Evolutionary conservation across 64 coral and sea anemone species (phyloP).

Genomic region (Orbicella faveolata): DNA sequence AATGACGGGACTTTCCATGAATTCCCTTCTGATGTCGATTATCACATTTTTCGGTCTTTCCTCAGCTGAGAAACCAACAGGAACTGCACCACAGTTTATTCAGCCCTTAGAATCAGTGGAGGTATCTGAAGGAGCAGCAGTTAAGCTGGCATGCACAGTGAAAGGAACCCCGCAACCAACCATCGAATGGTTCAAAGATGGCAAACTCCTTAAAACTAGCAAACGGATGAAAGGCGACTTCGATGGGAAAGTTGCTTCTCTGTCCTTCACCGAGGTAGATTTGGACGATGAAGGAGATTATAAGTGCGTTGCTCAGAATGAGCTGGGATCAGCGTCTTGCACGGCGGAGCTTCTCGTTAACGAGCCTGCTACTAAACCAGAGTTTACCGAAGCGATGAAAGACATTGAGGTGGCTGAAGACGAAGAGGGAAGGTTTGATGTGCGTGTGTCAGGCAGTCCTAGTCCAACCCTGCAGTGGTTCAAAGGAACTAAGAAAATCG

Average conservation of each 20-base stretch:
- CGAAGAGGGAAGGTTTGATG: slow-evolving; percentile 52
- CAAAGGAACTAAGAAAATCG: slow-evolving; percentile 41
- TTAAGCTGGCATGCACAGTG: slow-evolving; percentile 60
- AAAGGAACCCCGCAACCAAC: slow-evolving; percentile 79
- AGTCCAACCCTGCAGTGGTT: slow-evolving; percentile 56
- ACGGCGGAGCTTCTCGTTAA: slow-evolving; percentile 68
- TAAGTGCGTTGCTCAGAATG: slow-evolving; percentile 69
- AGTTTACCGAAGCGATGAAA: slow-evolving; percentile 57
- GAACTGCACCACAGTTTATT: slow-evolving; percentile 56
- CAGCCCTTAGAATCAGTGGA: slow-evolving; percentile 53
- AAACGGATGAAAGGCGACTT: slow-evolving; percentile 47
- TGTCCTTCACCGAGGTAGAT: slow-evolving; percentile 32
- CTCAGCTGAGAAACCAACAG: slow-evolving; percentile 64
- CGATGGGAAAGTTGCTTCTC: slow-evolving; percentile 56
- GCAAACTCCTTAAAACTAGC: slow-evolving; percentile 41
- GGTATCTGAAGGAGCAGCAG: slow-evolving; percentile 60
- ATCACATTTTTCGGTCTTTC: neutral
- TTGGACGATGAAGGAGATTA: slow-evolving; percentile 81
- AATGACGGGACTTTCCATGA: too few species aligned
- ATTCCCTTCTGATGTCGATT: neutral
- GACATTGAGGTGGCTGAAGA: slow-evolving; percentile 30
- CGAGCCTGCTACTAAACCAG: slow-evolving; percentile 58
- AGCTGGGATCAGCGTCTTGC: slow-evolving; percentile 56
- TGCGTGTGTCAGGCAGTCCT: slow-evolving; percentile 30
- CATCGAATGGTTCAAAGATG: slow-evolving; percentile 83